Evolutionary conservation across 1,140 invertebrate species (phyloP).

Genomic region (Cotesia vestalis): DNA sequence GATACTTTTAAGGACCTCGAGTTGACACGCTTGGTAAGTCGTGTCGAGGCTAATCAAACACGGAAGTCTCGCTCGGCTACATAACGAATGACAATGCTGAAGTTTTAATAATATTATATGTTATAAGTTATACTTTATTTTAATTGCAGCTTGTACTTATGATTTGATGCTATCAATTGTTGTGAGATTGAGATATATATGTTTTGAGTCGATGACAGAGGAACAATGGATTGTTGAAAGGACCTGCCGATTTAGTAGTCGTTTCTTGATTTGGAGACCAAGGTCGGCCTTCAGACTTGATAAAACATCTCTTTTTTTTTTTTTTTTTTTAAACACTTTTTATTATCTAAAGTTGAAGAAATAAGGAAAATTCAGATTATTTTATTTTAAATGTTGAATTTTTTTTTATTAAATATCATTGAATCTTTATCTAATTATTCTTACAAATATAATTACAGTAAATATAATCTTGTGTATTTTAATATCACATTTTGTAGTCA

Average conservation of each 20-base stretch:
- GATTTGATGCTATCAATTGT: background rate
- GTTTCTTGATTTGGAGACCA: constrained; percentile 3
- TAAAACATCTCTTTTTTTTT: background rate
- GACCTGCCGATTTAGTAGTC: constrained; percentile 11
- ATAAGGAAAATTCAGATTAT: too few relatives aligned
- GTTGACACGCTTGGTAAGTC: background rate
- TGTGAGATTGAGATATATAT: background rate
- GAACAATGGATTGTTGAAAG: background rate
- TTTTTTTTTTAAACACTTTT: constrained; percentile 2
- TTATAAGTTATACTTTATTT: too few relatives aligned
- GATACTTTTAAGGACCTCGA: constrained; percentile 3
- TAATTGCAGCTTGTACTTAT: too few relatives aligned
- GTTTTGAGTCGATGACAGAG: background rate
- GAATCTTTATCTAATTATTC: too few relatives aligned
- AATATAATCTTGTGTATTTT: too few relatives aligned
- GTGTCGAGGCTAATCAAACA: constrained; percentile 4
- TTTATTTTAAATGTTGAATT: too few relatives aligned
- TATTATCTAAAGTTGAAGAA: background rate
- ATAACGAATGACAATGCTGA: too few relatives aligned
- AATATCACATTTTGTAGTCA: too few relatives aligned
- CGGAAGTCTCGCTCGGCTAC: background rate
- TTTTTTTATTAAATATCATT: too few relatives aligned
- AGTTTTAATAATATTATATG: too few relatives aligned
- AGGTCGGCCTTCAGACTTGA: constrained; percentile 7
- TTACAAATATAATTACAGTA: too few relatives aligned